Base-by-base conservation (phyloP, 2,797 vertebrate species). In the Mustela erminea region DNA sequence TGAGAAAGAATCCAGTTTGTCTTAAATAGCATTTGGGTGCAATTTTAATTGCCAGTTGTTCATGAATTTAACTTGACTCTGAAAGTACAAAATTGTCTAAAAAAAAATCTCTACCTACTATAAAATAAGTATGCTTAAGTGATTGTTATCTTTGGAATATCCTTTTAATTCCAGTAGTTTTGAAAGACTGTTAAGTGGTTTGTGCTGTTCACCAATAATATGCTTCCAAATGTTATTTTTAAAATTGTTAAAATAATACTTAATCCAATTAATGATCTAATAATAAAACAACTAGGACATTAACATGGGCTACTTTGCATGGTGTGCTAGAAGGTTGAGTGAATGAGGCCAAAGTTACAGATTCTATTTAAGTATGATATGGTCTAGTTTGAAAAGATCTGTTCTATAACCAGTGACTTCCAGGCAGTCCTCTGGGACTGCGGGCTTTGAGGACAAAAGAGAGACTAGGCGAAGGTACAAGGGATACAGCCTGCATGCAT, bases 261-360 rank as follows among this genome's bases (percentile, higher is more conserved):
- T 86, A 88, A 86, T 93, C 49, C 43, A 96, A 62, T 74, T 81
- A 93, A 84, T 58, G 15, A 78, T 58, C 56, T 78, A 94, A 94
- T 64, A 92, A 89, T 78, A 82, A 86, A 89, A 41, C 72, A 96
- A 96, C 7, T 77, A 70, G 41, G 70, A 75, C 41, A 89, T 38
- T 64, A 88, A 66, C 83, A 60, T 17, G 56, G 35, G 72, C 29
- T 87, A 17, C 18, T 90, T 66, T 68, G 9, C 78, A 14, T 32
- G 68, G 54, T 74, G 87, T 82, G 60, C 72, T 80, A 70, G 93
- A 72, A 91, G 35, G 14, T 32, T 95, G 83, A 66, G 20, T 9
- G 91, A 94, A 93, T 70, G 75, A 96, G 62, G 87, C 32, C 77
- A 72, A 64, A 93, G 60, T 97, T 80, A 70, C 14, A 82, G 81